These are phyloP conservation scores for Pyrrhosoma nymphula DNA, from an alignment of 2,888 invertebrate genomes.

Conservation along the genomic window DNA sequence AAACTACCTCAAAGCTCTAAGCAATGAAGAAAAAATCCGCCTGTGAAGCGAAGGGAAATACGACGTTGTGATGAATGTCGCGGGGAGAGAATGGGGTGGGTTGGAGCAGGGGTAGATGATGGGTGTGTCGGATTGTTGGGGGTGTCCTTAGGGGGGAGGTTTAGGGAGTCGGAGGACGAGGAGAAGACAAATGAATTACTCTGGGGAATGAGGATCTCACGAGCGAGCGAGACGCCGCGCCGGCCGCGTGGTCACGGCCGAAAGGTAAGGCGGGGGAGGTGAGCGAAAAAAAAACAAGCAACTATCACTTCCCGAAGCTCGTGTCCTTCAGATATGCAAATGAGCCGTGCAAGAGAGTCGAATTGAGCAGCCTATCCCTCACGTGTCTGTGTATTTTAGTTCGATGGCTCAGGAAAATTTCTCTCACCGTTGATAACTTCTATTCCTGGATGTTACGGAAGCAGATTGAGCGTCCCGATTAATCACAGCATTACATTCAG, in stretches of 20 bases:
- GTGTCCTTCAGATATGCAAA: background rate
- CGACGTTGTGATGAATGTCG: background rate
- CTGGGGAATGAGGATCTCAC: background rate
- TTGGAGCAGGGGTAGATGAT: background rate
- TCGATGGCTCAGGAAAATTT: slow-evolving; percentile 15
- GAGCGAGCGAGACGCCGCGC: background rate
- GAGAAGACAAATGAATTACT: background rate
- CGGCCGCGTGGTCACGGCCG: slow-evolving; percentile 2
- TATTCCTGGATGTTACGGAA: slow-evolving; percentile 3
- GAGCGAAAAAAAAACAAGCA: background rate
- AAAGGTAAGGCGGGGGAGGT: background rate
- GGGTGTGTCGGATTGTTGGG: background rate
- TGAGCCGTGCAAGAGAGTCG: background rate
- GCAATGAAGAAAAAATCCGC: background rate
- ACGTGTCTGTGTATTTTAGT: background rate
- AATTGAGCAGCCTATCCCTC: background rate
- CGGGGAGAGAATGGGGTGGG: background rate
- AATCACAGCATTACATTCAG: background rate
- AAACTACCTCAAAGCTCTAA: no score
- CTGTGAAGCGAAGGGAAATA: background rate
- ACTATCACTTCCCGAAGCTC: background rate
- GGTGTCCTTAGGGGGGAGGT: background rate
- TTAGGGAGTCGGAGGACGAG: background rate
- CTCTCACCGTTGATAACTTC: background rate
- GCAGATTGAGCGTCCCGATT: background rate